Conservation (phyloP, 1,140 invertebrate genomes). For the Drosophila setifemur region DNA sequence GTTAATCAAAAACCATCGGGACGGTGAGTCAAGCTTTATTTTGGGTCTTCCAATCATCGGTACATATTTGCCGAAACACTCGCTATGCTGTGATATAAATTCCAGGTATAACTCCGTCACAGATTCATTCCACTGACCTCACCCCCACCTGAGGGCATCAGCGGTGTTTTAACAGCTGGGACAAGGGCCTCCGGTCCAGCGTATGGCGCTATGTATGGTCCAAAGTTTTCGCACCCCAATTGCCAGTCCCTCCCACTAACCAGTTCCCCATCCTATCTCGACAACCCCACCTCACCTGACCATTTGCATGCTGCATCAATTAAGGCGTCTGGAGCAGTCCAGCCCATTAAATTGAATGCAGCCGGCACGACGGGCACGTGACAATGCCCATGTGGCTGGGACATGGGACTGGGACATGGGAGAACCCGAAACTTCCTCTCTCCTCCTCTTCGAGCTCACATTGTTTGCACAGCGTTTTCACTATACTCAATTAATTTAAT, state of each 20-base stretch:
- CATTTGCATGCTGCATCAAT: constrained; percentile 72
- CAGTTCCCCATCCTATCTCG: not conserved
- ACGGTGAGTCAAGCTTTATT: not conserved
- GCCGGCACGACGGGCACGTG: constrained; percentile 53
- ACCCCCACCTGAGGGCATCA: not conserved
- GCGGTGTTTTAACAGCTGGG: constrained; percentile 40
- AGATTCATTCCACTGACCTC: not conserved
- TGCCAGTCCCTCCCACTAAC: not conserved
- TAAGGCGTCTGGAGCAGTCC: constrained; percentile 59
- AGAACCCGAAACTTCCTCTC: not conserved
- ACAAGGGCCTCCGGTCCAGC: not conserved
- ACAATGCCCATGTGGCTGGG: too few species aligned
- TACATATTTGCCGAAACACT: constrained; percentile 5
- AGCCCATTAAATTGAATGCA: constrained; percentile 61
- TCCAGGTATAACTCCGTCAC: too few species aligned
- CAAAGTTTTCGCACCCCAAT: constrained; percentile 20
- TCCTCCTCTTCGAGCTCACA: constrained; percentile 4
- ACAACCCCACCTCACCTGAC: constrained; percentile 4
- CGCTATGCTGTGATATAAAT: too few species aligned
- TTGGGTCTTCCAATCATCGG: not conserved
- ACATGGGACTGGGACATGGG: too few species aligned
- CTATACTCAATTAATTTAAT: constrained; percentile 79
- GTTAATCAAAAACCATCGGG: not conserved
- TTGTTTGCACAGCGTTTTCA: constrained; percentile 60
- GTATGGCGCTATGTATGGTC: constrained; percentile 4